Base-by-base conservation (phyloP, 2,797 vertebrate genomes). In the Garrulus glandarius region DNA sequence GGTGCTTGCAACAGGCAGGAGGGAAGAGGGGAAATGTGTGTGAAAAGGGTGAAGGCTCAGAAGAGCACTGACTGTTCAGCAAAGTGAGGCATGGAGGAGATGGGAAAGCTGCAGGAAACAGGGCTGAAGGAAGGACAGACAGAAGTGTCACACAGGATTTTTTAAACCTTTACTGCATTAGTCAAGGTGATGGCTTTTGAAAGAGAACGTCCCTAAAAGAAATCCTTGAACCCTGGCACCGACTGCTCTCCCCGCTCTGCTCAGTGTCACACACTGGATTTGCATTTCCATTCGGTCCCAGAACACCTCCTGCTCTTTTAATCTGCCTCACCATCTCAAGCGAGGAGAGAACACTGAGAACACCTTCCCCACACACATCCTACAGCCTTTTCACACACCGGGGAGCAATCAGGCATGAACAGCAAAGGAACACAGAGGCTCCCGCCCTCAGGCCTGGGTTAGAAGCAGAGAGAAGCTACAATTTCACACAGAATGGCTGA, bases 251-350 rank as follows among this genome's bases (percentile, higher is more conserved):
- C 59, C n/a, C 0, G 0, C 83, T 32, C 63, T 63, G 67, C 78
- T 67, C 81, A 16, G 46, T 16, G 34, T 53, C 61, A 37, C 69
- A 6, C 39, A 1, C 7, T 43, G 65, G 53, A 59, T 34, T 72
- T 74, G 50, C 67, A 46, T 36, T 92, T 37, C 82, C 68, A 74
- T 15, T 16, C 27, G 23, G 41, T 11, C 24, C 81, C 60, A 67
- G 41, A 70, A 23, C 41, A 64, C 30, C 79, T 74, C 67, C 68
- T 36, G 87, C 61, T 87, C 82, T 57, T 95, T 91, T 91, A 29
- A 72, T 74, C 63, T 39, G 41, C 69, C 39, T 53, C 64, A 34
- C 1, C 5, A 46, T 36, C 65, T 86, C 46, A 11, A 10, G 46
- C 0, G 0, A 87, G 44, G 29, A 63, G 64, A n/a, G 43, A 92